Conservation (phyloP, 2,888 invertebrate genomes). For the Bibio marci region DNA sequence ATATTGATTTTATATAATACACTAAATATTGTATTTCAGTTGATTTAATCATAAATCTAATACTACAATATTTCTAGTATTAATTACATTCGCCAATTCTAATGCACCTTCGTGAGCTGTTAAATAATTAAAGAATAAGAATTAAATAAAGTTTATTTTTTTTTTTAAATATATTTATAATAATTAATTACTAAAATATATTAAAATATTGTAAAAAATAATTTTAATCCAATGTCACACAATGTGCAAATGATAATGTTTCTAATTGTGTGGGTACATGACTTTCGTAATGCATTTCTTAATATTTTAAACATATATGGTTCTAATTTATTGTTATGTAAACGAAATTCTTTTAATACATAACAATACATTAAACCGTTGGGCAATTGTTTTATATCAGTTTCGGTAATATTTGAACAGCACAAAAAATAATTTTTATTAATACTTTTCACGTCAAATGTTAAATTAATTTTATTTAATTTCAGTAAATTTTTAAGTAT, state of each 20-base stretch:
- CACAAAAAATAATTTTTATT: constrained; percentile 24
- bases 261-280: constrained; percentile 22
- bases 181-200: constrained; percentile 19
- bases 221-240: constrained; percentile 23
- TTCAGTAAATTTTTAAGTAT: constrained; percentile 26
- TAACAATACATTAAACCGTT: constrained; percentile 23
- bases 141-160: neutral
- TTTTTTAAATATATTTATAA: neutral
- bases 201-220: constrained; percentile 22
- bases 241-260: constrained; percentile 20
- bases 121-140: neutral
- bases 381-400: constrained; percentile 20
- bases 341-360: constrained; percentile 22
- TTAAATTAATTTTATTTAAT: constrained; percentile 22
- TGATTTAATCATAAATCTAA: constrained; percentile 24
- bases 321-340: constrained; percentile 24
- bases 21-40: constrained; percentile 24
- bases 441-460: constrained; percentile 25
- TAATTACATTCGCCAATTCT: constrained; percentile 18
- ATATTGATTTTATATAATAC: constrained; percentile 18
- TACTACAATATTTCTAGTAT: constrained; percentile 16
- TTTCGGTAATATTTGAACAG: constrained; percentile 23
- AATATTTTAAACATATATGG: constrained; percentile 21
- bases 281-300: constrained; percentile 24
- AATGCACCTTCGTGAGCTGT: constrained; percentile 24